Evolutionary conservation across 2,113 vertebrate genomes (phyloP).

Genomic region (Ailurus styani): DNA sequence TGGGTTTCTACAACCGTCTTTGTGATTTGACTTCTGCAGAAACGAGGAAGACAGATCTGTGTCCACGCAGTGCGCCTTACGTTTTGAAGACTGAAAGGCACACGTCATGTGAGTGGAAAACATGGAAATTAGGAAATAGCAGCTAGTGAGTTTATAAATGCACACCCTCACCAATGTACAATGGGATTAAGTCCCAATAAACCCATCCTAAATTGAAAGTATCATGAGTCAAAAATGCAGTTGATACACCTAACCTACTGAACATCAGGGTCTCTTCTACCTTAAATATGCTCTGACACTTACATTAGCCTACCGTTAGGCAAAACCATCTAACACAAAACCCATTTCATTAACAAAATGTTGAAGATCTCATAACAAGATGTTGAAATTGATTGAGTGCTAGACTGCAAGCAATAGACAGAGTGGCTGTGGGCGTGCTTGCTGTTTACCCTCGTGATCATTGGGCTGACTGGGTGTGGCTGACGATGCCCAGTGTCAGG

Average conservation of each 20-base stretch:
- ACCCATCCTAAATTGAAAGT: not conserved
- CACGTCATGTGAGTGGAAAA: not conserved
- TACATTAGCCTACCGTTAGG: not conserved
- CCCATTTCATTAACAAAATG: not conserved
- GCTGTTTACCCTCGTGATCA: not conserved
- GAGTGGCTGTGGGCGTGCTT: not conserved
- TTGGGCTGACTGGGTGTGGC: not conserved
- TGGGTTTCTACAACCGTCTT: rapidly evolving
- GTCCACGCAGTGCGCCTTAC: rapidly evolving
- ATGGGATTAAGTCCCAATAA: not conserved
- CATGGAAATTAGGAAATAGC: not conserved
- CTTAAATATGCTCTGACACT: not conserved
- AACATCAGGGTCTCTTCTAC: not conserved
- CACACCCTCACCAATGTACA: not conserved
- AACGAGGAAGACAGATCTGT: not conserved
- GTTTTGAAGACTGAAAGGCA: not conserved
- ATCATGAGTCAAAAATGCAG: not conserved
- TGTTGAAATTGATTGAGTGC: too few relatives aligned
- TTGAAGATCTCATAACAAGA: not conserved
- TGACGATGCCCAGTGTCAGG: not conserved
- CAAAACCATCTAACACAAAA: not conserved
- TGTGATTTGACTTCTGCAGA: not conserved
- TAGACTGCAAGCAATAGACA: too few relatives aligned
- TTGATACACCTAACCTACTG: not conserved
- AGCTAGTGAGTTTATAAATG: not conserved